Evolutionary conservation across 2,113 vertebrate genomes (phyloP).

Genomic region (Tylochromis polylepis): DNA sequence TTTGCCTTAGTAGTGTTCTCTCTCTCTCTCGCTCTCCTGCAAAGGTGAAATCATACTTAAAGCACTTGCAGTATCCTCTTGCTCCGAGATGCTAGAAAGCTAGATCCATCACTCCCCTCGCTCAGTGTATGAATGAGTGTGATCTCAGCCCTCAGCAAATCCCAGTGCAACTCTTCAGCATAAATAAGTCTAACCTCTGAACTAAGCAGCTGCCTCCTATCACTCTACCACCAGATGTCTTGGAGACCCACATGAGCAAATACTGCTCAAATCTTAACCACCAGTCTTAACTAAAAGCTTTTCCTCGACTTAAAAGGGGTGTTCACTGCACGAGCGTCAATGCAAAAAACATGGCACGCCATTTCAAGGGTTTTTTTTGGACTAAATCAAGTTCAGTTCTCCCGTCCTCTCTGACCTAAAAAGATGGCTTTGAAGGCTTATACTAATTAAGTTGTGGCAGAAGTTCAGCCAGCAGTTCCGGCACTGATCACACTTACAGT

Average conservation of each 20-base stretch:
- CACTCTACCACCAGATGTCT: background rate
- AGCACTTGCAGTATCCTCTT: background rate
- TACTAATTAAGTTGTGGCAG: background rate
- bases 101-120: background rate
- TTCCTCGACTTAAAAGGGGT: background rate
- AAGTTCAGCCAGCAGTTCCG: background rate
- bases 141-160: slow-evolving; percentile 3
- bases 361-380: background rate
- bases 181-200: slow-evolving; percentile 39
- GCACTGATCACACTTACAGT: background rate
- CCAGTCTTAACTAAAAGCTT: background rate
- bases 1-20: background rate
- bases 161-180: slow-evolving; percentile 24
- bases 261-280: background rate
- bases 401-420: background rate
- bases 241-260: background rate
- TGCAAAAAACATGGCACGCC: background rate
- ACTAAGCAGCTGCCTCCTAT: slow-evolving; percentile 28
- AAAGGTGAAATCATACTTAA: slow-evolving; percentile 34
- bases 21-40: background rate
- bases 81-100: background rate
- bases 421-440: background rate
- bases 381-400: slow-evolving; percentile 6
- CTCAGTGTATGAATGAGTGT: background rate
- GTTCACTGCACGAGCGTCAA: background rate